These are phyloP conservation scores for Pelvicachromis taeniatus DNA, from an alignment of 2,113 vertebrate genomes.

Conservation along the genomic window DNA sequence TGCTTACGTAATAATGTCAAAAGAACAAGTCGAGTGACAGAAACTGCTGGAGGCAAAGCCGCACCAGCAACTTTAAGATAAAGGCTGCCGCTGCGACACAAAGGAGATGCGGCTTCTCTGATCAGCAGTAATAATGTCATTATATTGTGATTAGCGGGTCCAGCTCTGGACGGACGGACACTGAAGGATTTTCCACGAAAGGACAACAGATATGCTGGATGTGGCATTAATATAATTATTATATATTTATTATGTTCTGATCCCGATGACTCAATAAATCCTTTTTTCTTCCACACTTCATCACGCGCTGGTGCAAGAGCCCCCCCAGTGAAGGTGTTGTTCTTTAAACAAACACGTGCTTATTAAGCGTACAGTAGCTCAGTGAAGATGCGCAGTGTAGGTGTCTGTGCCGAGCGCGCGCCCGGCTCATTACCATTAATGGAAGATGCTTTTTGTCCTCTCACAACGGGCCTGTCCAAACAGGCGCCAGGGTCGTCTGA, in stretches of 20 bases:
- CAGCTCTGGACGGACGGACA: neutral
- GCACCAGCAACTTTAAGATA: neutral
- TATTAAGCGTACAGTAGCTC: too few species aligned
- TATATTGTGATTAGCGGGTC: neutral
- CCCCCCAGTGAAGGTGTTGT: neutral
- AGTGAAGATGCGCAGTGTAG: neutral
- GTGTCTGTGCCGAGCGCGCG: slow-evolving; percentile 29
- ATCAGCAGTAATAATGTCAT: neutral
- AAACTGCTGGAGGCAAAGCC: neutral
- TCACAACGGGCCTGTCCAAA: slow-evolving; percentile 73
- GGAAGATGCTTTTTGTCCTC: slow-evolving; percentile 29
- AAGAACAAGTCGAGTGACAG: slow-evolving; percentile 18
- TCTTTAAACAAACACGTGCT: neutral
- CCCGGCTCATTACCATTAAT: slow-evolving; percentile 53
- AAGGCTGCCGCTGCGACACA: neutral
- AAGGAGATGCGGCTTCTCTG: neutral
- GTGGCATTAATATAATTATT: neutral
- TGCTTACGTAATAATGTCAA: slow-evolving; percentile 50
- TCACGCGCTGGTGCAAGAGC: neutral
- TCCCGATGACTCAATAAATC: neutral
- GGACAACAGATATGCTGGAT: neutral
- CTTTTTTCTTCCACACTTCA: neutral
- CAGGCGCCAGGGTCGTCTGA: slow-evolving; percentile 70
- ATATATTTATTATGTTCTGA: neutral
- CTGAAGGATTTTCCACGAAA: neutral